Base-by-base conservation (phyloP, 2,113 vertebrate species). In the Perca schrenkii region DNA sequence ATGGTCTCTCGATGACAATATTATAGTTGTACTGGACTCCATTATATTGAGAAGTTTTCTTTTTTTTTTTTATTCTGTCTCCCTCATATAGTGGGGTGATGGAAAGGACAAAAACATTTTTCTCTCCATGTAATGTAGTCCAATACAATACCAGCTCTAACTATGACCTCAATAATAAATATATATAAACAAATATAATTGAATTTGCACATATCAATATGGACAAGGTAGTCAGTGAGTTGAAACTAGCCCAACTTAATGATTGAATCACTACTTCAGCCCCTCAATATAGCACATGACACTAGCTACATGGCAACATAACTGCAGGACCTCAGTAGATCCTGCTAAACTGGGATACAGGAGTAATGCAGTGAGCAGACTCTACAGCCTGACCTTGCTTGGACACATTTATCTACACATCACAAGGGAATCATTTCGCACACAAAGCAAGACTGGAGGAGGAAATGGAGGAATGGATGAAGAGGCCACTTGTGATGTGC, bases 401-500 rank as follows among this genome's bases (percentile, higher is more conserved):
- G 50, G 28, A 78, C 21, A 46, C 53, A 73, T 86, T 74, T 61
- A 76, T 72, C 61, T 64, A 58, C 57, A 69, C 31, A 61, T 58
- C 34, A 49, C 50, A 60, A 8, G 13, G 14, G 50, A 66, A 69
- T 40, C 11, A 3, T 49, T 56, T 25, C 22, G 61, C 54, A 54
- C 52, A 56, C 0, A 61, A 40, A 52, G 46, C 63, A 34, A 47
- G 31, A 66, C 36, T 77, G 28, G 28, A 28, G 28, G 1, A 28
- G 28, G 28, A 28, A 82, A 82, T 64, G 61, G 40, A 49, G 57
- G 36, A 75, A 72, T 49, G 70, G 77, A 68, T 75, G 66, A 58
- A 80, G 54, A 77, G 65, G 65, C 52, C 74, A 74, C 36, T 72
- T 63, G 74, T 68, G 40, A 86, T 80, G 61, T 64, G 71, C 70